phyloP scores from a whole-genome alignment of 2,113 vertebrate species.

The Pseudopodoces humilis region DNA sequence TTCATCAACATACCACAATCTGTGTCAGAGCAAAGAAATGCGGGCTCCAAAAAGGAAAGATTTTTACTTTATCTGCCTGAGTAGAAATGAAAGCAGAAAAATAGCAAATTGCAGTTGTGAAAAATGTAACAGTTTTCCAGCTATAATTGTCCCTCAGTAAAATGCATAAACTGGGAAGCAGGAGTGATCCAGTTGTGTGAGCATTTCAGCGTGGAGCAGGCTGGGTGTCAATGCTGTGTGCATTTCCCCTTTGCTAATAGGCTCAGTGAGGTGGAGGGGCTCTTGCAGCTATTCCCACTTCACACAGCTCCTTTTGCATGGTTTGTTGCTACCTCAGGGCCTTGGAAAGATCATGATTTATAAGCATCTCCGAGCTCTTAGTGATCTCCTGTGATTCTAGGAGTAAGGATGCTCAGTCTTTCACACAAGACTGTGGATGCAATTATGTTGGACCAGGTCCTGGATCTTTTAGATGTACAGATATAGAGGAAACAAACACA shows the following conservation, averaged over 20 bases:
- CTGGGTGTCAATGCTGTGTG: neutral
- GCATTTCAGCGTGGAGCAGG: neutral
- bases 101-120: neutral
- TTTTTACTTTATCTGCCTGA: neutral
- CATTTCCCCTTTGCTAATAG: neutral
- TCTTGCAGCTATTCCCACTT: neutral
- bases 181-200: neutral
- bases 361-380: rapidly evolving
- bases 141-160: neutral
- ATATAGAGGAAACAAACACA: neutral
- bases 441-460: neutral
- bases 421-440: neutral
- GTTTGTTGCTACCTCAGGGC: neutral
- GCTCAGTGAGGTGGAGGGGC: neutral
- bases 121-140: neutral
- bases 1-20: neutral
- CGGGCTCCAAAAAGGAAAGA: neutral
- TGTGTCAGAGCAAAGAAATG: neutral
- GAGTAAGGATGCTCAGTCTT: neutral
- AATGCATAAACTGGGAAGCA: neutral
- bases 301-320: rapidly evolving
- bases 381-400: neutral
- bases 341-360: neutral
- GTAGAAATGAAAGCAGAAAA: neutral
- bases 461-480: neutral